Percentiles rank a stretch among this genome's conserved stretches.
Conservation (phyloP, 2,797 vertebrate species). For the Poecilia velifera region DNA sequence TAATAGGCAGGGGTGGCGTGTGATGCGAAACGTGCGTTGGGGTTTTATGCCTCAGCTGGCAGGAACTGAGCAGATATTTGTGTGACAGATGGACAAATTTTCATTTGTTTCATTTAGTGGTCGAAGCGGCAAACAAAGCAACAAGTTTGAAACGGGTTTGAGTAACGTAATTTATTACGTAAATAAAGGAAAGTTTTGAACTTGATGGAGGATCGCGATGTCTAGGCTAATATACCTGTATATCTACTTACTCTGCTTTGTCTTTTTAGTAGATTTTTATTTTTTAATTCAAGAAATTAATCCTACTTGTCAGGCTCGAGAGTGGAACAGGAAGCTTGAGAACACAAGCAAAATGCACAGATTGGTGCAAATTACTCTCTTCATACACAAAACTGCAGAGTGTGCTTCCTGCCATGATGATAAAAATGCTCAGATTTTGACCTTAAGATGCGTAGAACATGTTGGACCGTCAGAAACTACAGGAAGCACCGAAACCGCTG, state of each 20-base stretch:
- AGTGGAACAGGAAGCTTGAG: not conserved
- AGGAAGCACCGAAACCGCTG: not conserved
- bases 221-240: not conserved
- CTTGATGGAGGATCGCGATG: not conserved
- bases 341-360: not conserved
- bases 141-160: constrained; percentile 12
- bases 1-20: constrained; percentile 29
- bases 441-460: not conserved
- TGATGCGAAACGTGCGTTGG: constrained; percentile 10
- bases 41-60: constrained; percentile 51
- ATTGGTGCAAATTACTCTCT: not conserved
- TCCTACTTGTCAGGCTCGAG: not conserved
- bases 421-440: not conserved
- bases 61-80: constrained; percentile 54
- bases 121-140: constrained; percentile 18
- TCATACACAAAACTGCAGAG: not conserved
- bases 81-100: constrained; percentile 38
- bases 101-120: constrained; percentile 52
- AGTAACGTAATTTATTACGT: constrained; percentile 3
- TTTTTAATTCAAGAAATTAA: not conserved
- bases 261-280: not conserved
- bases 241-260: not conserved
- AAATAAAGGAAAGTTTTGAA: not conserved
- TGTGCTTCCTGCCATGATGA: not conserved
- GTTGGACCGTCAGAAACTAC: not conserved